Evolutionary conservation across 1,140 invertebrate species (phyloP).

Genomic region (Drosophila insularis): DNA sequence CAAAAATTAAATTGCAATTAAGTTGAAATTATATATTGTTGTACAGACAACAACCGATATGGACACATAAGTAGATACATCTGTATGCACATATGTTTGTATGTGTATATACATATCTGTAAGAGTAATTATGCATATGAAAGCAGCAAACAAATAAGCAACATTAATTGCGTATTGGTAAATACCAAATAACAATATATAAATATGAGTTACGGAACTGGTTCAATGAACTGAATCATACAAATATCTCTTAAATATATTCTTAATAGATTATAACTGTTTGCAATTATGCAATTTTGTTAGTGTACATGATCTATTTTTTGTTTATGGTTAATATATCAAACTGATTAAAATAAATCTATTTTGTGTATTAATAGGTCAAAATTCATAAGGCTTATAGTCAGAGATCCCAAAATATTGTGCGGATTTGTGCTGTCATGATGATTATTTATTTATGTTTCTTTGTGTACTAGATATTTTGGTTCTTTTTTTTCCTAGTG

Average conservation of each 20-base stretch:
- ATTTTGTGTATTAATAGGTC: neutral
- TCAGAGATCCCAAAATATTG: too few relatives aligned
- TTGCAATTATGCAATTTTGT: too few relatives aligned
- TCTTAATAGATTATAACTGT: neutral
- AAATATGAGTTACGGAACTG: neutral
- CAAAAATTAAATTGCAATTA: slow-evolving; percentile 76
- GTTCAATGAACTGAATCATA: neutral
- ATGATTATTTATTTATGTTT: slow-evolving; percentile 12
- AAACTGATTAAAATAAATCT: too few relatives aligned
- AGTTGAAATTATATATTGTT: slow-evolving; percentile 65
- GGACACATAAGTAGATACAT: neutral
- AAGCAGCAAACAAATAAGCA: slow-evolving; percentile 69
- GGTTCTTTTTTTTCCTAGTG: slow-evolving; percentile 9
- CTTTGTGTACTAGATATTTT: slow-evolving; percentile 29
- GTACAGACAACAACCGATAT: neutral
- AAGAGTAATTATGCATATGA: slow-evolving; percentile 71
- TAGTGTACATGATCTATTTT: too few relatives aligned
- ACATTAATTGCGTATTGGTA: slow-evolving; percentile 55
- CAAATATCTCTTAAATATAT: neutral
- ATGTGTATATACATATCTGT: neutral
- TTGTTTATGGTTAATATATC: too few relatives aligned
- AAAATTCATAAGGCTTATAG: neutral
- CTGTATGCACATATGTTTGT: too few relatives aligned
- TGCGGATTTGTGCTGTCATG: neutral
- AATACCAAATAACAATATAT: slow-evolving; percentile 33